Evolutionary conservation across 2,888 invertebrate genomes (phyloP).

Genomic region (Chironomus riparius): DNA sequence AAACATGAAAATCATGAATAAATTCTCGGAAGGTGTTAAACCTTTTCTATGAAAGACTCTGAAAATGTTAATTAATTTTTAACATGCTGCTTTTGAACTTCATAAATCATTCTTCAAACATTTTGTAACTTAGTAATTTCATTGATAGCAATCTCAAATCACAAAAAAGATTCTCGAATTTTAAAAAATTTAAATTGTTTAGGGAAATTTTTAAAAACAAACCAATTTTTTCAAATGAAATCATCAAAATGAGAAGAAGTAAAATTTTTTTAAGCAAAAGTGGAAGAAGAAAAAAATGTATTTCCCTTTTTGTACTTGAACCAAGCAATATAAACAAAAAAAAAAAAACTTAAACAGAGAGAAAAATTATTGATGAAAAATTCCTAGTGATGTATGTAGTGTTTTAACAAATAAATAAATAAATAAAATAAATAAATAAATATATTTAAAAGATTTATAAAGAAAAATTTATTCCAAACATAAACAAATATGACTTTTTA

Average conservation of each 20-base stretch:
- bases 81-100: no score
- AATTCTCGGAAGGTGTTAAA: no score
- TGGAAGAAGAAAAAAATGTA: neutral
- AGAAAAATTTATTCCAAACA: neutral
- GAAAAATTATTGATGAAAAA: neutral
- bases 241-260: neutral
- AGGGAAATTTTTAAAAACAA: neutral
- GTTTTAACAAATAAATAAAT: neutral
- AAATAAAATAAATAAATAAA: neutral
- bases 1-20: no score
- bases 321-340: neutral
- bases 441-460: neutral
- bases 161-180: neutral
- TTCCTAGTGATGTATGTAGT: conserved; percentile 2
- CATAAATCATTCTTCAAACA: no score
- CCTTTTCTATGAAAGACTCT: no score
- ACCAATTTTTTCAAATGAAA: neutral
- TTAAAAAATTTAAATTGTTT: neutral
- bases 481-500: no score
- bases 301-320: conserved; percentile 22
- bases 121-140: no score
- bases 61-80: neutral
- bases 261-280: neutral
- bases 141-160: neutral
- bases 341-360: neutral